Evolutionary conservation across 2,888 invertebrate species (phyloP), one percentile per base, ranked within the genome.

Genomic region (Apamea sordens): DNA sequence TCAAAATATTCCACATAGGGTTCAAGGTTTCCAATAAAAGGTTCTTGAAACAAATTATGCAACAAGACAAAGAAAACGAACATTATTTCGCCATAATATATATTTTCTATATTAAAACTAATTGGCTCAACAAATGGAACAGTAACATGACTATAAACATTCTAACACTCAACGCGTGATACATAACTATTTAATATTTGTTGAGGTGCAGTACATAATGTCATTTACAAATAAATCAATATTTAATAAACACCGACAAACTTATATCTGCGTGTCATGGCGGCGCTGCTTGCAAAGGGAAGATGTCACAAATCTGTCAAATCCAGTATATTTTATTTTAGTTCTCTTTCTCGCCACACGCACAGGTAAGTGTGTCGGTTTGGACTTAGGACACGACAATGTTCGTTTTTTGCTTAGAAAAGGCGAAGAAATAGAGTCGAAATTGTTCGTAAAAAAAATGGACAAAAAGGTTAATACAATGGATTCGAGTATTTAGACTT

Each of bases 71-170:
- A 78, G n/a, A 75, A 86, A 79, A 79, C 78, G n/a, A 65, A 13
- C 32, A 53, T 13, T 76, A 80, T 77, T 83, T 87, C 80, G 80
- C 88, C 88, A 79, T 88, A 84, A 84, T 87, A 72, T 87, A 84
- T 87, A 87, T 87, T 87, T 86, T 80, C 82, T 88, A 88, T 88
- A 84, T 88, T 88, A 86, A 89, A 87, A 86, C 92, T 93, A 94
- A 92, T 89, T 90, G 88, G 86, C 87, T 92, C 87, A 94, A 94
- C 94, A 94, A 93, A 92, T 92, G 72, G 90, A 94, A 93, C 90
- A 91, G 87, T 93, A 94, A 93, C 93, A 91, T 87, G 89, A 91
- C 89, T 91, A 91, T 91, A 92, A 93, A 93, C 88, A 93, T 91
- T 93, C 82, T 89, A 89, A 89, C 88, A 91, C 86, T 90, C 89